Evolutionary conservation across 2,797 vertebrate genomes (phyloP).

Genomic region (Sebastes reedi): DNA sequence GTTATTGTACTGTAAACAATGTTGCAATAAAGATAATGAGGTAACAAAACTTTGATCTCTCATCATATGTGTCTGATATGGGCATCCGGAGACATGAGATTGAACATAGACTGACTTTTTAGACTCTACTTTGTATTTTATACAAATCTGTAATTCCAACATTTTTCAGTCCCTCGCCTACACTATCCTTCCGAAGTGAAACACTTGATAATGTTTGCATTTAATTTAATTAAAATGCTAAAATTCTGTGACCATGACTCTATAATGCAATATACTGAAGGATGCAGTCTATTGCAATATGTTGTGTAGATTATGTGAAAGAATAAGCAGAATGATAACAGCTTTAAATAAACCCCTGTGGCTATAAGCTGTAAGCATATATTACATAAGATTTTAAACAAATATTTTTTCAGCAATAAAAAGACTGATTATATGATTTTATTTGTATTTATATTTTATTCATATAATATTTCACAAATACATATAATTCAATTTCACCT

Average conservation of each 20-base stretch:
- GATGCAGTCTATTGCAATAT: background rate
- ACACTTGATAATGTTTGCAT: background rate
- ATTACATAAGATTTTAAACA: background rate
- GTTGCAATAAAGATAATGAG: conserved; percentile 84
- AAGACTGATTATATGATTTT: background rate
- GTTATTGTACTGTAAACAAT: conserved; percentile 84
- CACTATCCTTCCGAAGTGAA: background rate
- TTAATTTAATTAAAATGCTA: background rate
- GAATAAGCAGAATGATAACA: background rate
- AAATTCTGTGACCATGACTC: background rate
- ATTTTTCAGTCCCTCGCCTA: background rate
- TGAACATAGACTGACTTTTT: background rate
- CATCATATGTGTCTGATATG: background rate
- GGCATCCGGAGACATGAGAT: background rate
- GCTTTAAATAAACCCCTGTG: background rate
- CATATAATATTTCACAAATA: background rate
- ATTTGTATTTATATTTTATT: background rate
- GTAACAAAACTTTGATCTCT: conserved; percentile 46
- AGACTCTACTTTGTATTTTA: background rate
- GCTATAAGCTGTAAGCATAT: background rate
- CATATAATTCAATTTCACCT: background rate
- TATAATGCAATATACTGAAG: background rate
- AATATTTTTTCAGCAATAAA: background rate
- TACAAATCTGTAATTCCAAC: background rate
- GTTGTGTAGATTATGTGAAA: background rate